Evolutionary conservation across 1,140 invertebrate genomes (phyloP).

Genomic region (Tyrophagus putrescentiae): DNA sequence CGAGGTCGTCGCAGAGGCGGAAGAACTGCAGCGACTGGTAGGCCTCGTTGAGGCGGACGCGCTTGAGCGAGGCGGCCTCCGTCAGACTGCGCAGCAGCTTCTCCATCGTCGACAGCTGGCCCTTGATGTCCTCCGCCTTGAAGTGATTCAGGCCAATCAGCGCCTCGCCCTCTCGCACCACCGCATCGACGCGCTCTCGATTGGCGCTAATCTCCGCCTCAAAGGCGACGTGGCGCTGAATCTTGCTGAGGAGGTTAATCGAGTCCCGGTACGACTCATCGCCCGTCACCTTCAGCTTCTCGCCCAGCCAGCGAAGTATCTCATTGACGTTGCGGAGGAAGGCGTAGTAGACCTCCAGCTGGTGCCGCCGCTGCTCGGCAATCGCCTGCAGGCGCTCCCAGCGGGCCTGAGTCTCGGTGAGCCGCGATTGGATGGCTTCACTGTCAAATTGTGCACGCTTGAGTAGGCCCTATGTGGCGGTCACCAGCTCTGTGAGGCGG

Average conservation of each 20-base stretch:
- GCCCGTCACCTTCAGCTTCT: conserved; percentile 94
- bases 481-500: conserved; percentile 58
- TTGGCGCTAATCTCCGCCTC: conserved; percentile 97
- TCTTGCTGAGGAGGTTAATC: conserved; percentile 97
- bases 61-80: conserved; percentile 87
- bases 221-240: conserved; percentile 96
- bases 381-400: conserved; percentile 36
- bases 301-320: conserved; percentile 74
- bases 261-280: conserved; percentile 95
- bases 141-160: conserved; percentile 87
- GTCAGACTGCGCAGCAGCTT: conserved; percentile 84
- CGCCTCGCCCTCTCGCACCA: conserved; percentile 74
- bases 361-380: conserved; percentile 46
- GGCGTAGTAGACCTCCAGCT: conserved; percentile 57
- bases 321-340: conserved; percentile 75
- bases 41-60: conserved; percentile 91
- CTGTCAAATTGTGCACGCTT: conserved; percentile 45
- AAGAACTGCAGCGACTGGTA: conserved; percentile 90
- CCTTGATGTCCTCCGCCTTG: conserved; percentile 69
- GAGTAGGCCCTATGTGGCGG: conserved; percentile 49
- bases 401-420: conserved; percentile 41
- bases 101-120: conserved; percentile 71
- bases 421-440: conserved; percentile 44
- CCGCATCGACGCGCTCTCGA: conserved; percentile 78
- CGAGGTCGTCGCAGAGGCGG: conserved; percentile 93